Conservation (phyloP, 1,140 invertebrate species). For the Pseudomyrmex flavicornis region DNA sequence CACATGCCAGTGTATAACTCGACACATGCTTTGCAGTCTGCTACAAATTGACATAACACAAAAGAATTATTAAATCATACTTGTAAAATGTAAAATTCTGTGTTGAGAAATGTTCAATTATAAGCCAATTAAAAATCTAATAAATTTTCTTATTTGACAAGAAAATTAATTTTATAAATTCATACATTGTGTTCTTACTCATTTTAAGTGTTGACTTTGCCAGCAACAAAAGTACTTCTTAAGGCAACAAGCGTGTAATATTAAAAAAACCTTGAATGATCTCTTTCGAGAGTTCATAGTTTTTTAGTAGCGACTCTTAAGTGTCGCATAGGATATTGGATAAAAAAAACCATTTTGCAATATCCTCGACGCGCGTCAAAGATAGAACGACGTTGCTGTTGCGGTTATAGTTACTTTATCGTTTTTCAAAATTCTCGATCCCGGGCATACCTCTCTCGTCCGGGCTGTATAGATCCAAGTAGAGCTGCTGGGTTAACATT, state of each 20-base stretch:
- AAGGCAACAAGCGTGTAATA: not conserved
- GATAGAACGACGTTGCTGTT: slow-evolving; percentile 38
- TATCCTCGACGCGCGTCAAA: slow-evolving; percentile 49
- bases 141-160: slow-evolving; percentile 18
- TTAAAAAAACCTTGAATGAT: not conserved
- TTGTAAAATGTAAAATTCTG: too few species aligned
- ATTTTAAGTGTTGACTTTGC: not conserved
- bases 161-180: slow-evolving; percentile 4
- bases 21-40: slow-evolving; percentile 7
- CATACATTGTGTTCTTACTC: not conserved
- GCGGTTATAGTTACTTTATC: slow-evolving; percentile 50
- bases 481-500: slow-evolving; percentile 73
- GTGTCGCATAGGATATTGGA: slow-evolving; percentile 1
- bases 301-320: slow-evolving; percentile 24
- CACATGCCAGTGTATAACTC: not conserved
- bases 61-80: too few species aligned
- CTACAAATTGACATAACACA: not conserved
- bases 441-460: slow-evolving; percentile 45
- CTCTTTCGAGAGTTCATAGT: not conserved
- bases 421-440: slow-evolving; percentile 71
- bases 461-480: slow-evolving; percentile 67
- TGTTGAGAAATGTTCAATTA: not conserved
- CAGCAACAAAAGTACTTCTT: not conserved
- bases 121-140: not conserved
- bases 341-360: slow-evolving; percentile 7